Evolutionary conservation across 2,113 vertebrate species (phyloP), one percentile per base, ranked within the genome.

Genomic region (Ahaetulla prasina): DNA sequence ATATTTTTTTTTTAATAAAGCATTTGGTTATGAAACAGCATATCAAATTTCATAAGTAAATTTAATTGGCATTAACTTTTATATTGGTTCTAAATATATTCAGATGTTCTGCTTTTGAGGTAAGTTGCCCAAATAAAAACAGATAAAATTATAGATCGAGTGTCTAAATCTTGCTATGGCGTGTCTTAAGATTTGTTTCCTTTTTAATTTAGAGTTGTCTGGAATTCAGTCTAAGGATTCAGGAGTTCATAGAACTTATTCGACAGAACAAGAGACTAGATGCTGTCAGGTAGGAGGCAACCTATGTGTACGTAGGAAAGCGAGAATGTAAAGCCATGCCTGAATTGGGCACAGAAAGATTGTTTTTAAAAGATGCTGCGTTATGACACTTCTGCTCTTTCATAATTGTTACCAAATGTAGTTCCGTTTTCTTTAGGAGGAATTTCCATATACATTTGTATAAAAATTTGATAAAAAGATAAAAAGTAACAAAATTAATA

Each of bases 201-300:
- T 96, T 93, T 97, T 94, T 95, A 30, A 95, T 95, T 94, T 97
- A 99, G 99, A 99, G 99, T 95, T 99, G 99, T 96, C 98, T 99
- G 96, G 99, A 99, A 97, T 99, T 99, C 98, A 99, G 99, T 96
- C 98, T 99, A 92, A 98, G 99, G 97, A 99, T 99, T 96, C 99
- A 99, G 97, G 99, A 99, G 97, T 99, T 99, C 97, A 99, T 99
- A 54, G 99, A 99, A 96, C 99, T 99, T 92, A 99, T 99, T 95
- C 98, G 99, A 96, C 99, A 99, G 97, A 99, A 99, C 97, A 99
- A 99, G 97, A 99, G 99, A 94, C 98, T 99, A 98, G 99, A 99
- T 89, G 99, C 99, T 25, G 99, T 99, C 96, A 98, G 99, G 99
- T 99, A 98, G 90, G 96, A 8, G 43, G 52, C 45, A 85, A n/a